Conservation (phyloP, 2,797 vertebrate genomes). For the Paedocypris micromegethes region DNA sequence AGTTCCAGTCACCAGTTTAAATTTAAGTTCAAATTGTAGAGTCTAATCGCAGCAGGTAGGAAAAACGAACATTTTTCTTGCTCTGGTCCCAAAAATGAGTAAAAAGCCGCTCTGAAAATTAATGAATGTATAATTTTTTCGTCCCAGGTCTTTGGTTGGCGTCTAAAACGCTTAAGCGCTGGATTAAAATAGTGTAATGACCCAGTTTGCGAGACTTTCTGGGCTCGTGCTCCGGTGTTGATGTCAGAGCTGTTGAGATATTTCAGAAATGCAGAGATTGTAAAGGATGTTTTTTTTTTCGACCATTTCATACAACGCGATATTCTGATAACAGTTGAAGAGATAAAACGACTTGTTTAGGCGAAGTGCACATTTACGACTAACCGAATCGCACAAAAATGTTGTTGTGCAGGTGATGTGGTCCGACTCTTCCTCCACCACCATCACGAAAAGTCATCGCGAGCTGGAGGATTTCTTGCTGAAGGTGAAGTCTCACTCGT, state of each 20-base stretch:
- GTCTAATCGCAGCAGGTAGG: no score
- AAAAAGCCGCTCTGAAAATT: no score
- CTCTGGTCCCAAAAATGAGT: no score
- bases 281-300: not conserved
- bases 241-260: constrained; percentile 11
- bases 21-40: no score
- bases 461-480: constrained; percentile 47
- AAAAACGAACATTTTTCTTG: no score
- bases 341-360: not conserved
- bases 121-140: no score
- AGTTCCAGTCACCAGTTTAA: no score
- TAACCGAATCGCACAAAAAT: no score
- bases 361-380: no score
- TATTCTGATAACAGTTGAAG: constrained; percentile 3
- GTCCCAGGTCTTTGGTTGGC: no score
- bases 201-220: constrained; percentile 28
- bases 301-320: not conserved
- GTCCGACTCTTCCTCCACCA: constrained; percentile 46
- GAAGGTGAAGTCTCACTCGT: constrained; percentile 39
- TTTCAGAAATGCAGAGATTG: constrained; percentile 13
- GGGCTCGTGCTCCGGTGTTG: not conserved
- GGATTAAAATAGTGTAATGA: constrained; percentile 6
- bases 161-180: not conserved
- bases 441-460: constrained; percentile 47
- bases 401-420: constrained; percentile 45